A percentile compares a stretch with the other conserved stretches of the same genome.
These are phyloP conservation scores for Lapara coniferarum DNA, from an alignment of 2,888 invertebrate species.

Conservation along the genomic window DNA sequence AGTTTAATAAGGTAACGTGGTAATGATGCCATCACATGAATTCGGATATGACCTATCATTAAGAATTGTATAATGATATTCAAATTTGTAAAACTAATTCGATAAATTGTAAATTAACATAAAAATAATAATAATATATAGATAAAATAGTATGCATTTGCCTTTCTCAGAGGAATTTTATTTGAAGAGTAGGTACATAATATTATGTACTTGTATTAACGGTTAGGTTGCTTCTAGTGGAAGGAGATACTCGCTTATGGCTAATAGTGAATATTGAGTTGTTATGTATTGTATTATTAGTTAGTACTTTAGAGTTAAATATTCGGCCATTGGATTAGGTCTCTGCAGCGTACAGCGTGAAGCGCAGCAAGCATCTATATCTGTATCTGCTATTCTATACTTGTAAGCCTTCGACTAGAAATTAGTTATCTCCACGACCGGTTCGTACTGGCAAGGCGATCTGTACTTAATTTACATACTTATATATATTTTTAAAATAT, in stretches of 20 bases:
- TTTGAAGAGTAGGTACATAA: conserved; percentile 23
- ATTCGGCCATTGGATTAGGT: conserved; percentile 15
- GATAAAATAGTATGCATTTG: conserved; percentile 23
- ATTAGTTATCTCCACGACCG: neutral
- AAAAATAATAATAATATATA: neutral
- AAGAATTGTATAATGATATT: neutral
- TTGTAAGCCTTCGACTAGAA: conserved; percentile 15
- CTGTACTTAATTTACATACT: conserved; percentile 40
- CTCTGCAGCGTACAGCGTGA: neutral
- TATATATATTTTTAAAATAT: conserved; percentile 33
- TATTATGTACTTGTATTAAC: neutral
- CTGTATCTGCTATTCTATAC: neutral
- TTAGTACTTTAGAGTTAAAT: conserved; percentile 36
- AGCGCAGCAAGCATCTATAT: neutral
- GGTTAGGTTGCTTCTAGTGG: conserved; percentile 36
- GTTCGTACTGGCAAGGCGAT: conserved; percentile 29
- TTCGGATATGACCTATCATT: neutral
- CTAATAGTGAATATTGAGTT: conserved; percentile 39
- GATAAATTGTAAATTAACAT: neutral
- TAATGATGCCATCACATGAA: neutral
- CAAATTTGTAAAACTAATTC: neutral
- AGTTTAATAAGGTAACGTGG: no score
- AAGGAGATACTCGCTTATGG: conserved; percentile 38
- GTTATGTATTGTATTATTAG: conserved; percentile 33
- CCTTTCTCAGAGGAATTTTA: conserved; percentile 26